Base-by-base conservation (phyloP, 2,113 vertebrate species). In the Fregata magnificens region DNA sequence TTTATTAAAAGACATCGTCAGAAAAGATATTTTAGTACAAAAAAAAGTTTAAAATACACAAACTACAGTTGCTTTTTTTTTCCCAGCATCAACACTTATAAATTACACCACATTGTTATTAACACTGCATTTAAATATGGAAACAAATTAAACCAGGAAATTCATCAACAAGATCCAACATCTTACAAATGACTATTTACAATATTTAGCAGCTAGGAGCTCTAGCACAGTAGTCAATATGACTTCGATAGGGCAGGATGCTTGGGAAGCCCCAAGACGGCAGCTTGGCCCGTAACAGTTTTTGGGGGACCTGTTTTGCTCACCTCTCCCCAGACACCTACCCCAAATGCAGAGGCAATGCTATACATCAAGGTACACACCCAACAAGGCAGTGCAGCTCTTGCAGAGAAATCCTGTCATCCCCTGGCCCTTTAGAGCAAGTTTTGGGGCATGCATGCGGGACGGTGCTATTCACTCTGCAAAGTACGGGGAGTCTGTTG, bases 201-300 rank as follows among this genome's bases (percentile, higher is more conserved):
- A 97, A 15, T 76, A 86, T 49, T 70, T 92, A 96, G 91, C 96
- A 97, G 97, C 96, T 90, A 92, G 93, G 92, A 92, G 84, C 78
- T 82, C 88, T 91, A 93, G 96, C 82, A 78, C 55, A 66, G 71
- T 40, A 98, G 97, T 97, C 97, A 97, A 97, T 98, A 97, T 97
- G 97, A 98, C 97, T 95, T 92, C 86, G 80, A 80, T 34, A 85
- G 93, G 89, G 89, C 15, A n/a, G 89, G 93, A 95, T 66, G 78
- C 97, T 96, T 70, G 94, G 97, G 96, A 95, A 95, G 86, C 38
- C 94, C 97, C 97, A 96, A 97, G 95, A 88, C 12, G 11, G 82
- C 71, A 95, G 66, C 66, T 85, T 85, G 70, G 85, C 79, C 74
- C 21, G 1, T 44, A 82, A 52, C 11, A 66, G 15, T 56, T 94